Base-by-base conservation (phyloP, 2,888 invertebrate genomes). In the Drosophila histrio region DNA sequence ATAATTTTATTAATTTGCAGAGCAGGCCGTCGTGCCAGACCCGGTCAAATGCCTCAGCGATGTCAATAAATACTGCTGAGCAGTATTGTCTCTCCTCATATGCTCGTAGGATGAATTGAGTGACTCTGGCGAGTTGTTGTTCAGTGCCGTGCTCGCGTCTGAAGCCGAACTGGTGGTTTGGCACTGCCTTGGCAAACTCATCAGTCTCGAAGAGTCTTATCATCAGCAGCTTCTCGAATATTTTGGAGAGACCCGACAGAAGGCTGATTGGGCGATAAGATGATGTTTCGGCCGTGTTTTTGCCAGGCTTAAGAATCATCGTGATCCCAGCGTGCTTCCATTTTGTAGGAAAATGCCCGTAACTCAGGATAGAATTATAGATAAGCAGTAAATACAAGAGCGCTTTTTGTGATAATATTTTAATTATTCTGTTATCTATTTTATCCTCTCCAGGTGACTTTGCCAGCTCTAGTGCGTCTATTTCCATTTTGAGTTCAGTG, bases 1-100 rank as follows among this genome's bases (percentile, higher is more conserved):
- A 13, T 4, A 8, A 2, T 2, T 13, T 38, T 3, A 34, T 46
- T 3, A 46, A 15, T 28, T 56, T 56, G 9, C 44, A 24, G 7
- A 32, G 21, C 7, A 54, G 32, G n/a, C 54, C 54, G 9, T 30
- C 13, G 36, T 56, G 46, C 56, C 56, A 56, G 17, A 57, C 56
- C 2, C 44, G 26, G 6, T 53, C 52, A n/a, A 53, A 53, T 1
- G 52, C 52, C 7, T 53, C 28, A 3, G 9, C 2, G 3, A 53
- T 21, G 8, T 53, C 52, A 1, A 53, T 26, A 11, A 9, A 39
- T 5, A 41, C 39, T 9, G 52, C 52, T 8, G 41, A 30, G n/a
- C 38, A 38, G 21, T 11, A 26, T 19, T 21, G 15, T 11, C 13
- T 13, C 2, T 28, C 8, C 9, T 52, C 39, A 22, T 28, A 53